Percentiles rank a stretch among this genome's conserved stretches.
Evolutionary conservation across 2,888 invertebrate species (phyloP).

Genomic region (Asteroscopus sphinx): DNA sequence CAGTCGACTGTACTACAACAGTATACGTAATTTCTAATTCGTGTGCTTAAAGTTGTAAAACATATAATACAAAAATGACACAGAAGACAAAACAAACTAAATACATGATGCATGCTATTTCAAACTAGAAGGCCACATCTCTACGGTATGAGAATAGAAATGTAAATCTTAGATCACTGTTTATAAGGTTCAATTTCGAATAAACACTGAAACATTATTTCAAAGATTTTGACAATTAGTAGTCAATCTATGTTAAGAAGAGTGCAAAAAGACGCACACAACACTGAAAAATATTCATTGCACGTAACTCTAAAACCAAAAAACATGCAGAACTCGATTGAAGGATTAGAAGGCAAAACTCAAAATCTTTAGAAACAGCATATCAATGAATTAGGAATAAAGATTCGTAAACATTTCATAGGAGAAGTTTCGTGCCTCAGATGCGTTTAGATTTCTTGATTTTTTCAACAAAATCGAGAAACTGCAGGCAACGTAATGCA

Average conservation of each 20-base stretch:
- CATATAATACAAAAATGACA: too few relatives aligned
- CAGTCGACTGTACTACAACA: too few relatives aligned
- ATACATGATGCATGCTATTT: slow-evolving; percentile 41
- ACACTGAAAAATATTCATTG: background rate
- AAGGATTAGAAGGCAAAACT: too few relatives aligned
- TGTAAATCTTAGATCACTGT: background rate
- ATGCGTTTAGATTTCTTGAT: too few relatives aligned
- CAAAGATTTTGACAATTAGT: background rate
- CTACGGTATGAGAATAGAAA: slow-evolving; percentile 62
- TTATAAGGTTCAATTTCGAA: background rate
- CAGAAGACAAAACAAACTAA: slow-evolving; percentile 3
- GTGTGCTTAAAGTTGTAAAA: too few relatives aligned
- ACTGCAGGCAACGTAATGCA: too few relatives aligned
- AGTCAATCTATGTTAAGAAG: background rate
- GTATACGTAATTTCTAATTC: background rate
- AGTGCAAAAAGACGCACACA: background rate
- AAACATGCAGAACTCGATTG: slow-evolving; percentile 2
- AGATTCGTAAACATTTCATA: too few relatives aligned
- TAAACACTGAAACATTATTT: too few relatives aligned
- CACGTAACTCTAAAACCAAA: slow-evolving; percentile 3
- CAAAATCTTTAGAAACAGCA: too few relatives aligned
- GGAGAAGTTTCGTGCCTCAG: too few relatives aligned
- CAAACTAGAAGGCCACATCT: slow-evolving; percentile 39
- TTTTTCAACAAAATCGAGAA: too few relatives aligned
- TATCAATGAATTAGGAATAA: too few relatives aligned